These are phyloP conservation scores for Rhinopithecus roxellana DNA, from an alignment of 2,113 vertebrate genomes.

Conservation along the genomic window DNA sequence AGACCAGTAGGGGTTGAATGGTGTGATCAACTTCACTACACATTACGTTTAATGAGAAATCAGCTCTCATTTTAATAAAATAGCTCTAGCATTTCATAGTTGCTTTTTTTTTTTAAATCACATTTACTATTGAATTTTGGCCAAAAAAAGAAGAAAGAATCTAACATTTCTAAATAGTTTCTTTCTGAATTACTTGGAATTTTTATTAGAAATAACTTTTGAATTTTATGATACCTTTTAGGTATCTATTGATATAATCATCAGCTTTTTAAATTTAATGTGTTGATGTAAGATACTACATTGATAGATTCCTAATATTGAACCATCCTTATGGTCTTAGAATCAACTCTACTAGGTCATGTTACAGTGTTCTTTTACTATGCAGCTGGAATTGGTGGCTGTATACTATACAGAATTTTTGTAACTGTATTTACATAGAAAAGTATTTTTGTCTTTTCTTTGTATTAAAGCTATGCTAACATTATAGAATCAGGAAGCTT, in stretches of 20 bases:
- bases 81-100: conserved; percentile 40
- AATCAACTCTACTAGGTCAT: conserved; percentile 45
- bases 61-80: conserved; percentile 42
- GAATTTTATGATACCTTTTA: conserved; percentile 65
- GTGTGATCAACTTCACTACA: not conserved
- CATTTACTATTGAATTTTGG: conserved; percentile 15
- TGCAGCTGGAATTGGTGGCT: conserved; percentile 10
- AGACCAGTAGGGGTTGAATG: not conserved
- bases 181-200: conserved; percentile 57
- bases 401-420: conserved; percentile 27
- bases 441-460: not conserved
- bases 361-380: conserved; percentile 33
- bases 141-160: conserved; percentile 2
- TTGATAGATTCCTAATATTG: conserved; percentile 58
- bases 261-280: conserved; percentile 62
- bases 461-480: conserved; percentile 32
- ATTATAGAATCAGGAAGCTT: not conserved
- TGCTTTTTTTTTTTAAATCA: not conserved
- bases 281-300: conserved; percentile 66
- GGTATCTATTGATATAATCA: conserved; percentile 64
- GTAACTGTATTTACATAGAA: not conserved
- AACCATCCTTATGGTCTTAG: conserved; percentile 37
- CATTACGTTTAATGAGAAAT: conserved; percentile 43
- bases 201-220: conserved; percentile 61
- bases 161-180: conserved; percentile 60